These are phyloP conservation scores for Brachyptera putata DNA, from an alignment of 2,888 invertebrate genomes.

Conservation along the genomic window DNA sequence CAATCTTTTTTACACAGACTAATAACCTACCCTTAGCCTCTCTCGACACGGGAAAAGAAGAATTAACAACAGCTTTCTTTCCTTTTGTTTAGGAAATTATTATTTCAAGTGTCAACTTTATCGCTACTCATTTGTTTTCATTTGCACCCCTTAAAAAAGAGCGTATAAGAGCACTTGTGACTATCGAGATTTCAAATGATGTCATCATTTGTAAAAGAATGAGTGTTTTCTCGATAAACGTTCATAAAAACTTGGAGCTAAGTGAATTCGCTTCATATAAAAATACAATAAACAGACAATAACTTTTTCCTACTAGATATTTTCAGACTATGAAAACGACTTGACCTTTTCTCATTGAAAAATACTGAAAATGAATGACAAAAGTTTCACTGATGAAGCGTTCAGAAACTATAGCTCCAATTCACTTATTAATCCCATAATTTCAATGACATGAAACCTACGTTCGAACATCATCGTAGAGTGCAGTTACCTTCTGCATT, in stretches of 20 bases:
- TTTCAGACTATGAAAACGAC: too few relatives aligned
- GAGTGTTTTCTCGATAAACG: conserved; percentile 13
- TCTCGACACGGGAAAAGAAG: conserved; percentile 26
- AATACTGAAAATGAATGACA: too few relatives aligned
- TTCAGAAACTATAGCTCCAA: too few relatives aligned
- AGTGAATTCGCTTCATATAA: conserved; percentile 8
- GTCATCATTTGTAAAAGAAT: conserved; percentile 21
- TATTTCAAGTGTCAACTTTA: conserved; percentile 33
- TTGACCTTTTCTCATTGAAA: too few relatives aligned
- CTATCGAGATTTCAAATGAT: conserved; percentile 24
- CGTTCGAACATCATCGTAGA: too few relatives aligned
- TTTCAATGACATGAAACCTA: too few relatives aligned
- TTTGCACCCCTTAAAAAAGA: conserved; percentile 26
- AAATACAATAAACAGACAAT: conserved; percentile 2
- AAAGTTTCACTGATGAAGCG: too few relatives aligned
- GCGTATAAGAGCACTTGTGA: conserved; percentile 8
- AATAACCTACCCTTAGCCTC: conserved; percentile 25
- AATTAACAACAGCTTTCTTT: conserved; percentile 31
- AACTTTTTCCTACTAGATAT: too few relatives aligned
- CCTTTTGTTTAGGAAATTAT: conserved; percentile 31
- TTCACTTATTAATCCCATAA: too few relatives aligned
- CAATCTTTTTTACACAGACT: conserved; percentile 13
- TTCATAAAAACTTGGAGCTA: conserved; percentile 5
- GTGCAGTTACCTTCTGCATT: too few relatives aligned
- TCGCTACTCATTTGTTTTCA: conserved; percentile 31